phyloP scores from a whole-genome alignment of 2,888 invertebrate species.

The Drosophila mayaguana region DNA sequence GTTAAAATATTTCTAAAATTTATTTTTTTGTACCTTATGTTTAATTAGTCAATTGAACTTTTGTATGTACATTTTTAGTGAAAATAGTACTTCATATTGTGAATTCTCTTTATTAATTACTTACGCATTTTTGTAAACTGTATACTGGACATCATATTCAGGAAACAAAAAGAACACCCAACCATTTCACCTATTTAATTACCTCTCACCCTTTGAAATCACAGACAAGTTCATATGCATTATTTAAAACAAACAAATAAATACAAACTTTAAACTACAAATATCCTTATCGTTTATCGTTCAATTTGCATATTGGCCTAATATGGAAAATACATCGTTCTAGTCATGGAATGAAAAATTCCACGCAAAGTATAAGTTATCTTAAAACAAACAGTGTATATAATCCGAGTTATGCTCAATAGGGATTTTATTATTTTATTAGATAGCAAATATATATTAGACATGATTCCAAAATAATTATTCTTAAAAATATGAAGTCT shows the following conservation, averaged over 20 bases:
- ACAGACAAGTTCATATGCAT: constrained; percentile 60
- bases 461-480: constrained; percentile 3
- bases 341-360: constrained; percentile 40
- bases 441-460: constrained; percentile 34
- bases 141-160: constrained; percentile 26
- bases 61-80: constrained; percentile 50
- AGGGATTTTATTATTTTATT: constrained; percentile 18
- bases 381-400: constrained; percentile 12
- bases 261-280: constrained; percentile 53
- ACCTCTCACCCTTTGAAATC: constrained; percentile 51
- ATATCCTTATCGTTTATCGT: constrained; percentile 28
- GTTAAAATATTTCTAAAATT: constrained; percentile 29
- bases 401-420: constrained; percentile 33
- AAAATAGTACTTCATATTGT: constrained; percentile 55
- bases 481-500: constrained; percentile 15
- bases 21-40: constrained; percentile 58
- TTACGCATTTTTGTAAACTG: constrained; percentile 64
- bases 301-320: constrained; percentile 3
- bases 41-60: constrained; percentile 75
- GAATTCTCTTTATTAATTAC: constrained; percentile 51
- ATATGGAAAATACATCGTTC: constrained; percentile 31
- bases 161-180: constrained; percentile 7
- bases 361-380: constrained; percentile 8
- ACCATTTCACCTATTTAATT: constrained; percentile 49
- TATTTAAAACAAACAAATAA: constrained; percentile 58